Evolutionary conservation across 2,888 invertebrate species (phyloP).

Genomic region (Colletes collaris): DNA sequence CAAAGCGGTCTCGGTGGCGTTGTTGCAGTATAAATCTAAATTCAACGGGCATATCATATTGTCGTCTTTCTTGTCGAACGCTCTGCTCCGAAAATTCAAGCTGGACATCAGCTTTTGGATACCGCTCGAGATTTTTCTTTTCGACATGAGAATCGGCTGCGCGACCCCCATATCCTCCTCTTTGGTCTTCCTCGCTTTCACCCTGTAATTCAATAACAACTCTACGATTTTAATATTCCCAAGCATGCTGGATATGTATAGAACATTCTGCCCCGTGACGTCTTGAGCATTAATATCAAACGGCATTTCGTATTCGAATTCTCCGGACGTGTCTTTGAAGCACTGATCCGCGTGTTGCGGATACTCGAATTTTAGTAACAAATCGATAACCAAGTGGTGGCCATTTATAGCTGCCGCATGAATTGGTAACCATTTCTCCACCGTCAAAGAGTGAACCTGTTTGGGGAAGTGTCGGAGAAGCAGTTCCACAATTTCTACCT

Average conservation of each 20-base stretch:
- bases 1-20: slow-evolving; percentile 92
- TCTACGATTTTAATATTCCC: slow-evolving; percentile 92
- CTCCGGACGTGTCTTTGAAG: slow-evolving; percentile 88
- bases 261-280: slow-evolving; percentile 94
- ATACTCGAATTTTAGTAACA: slow-evolving; percentile 92
- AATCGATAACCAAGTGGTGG: slow-evolving; percentile 90
- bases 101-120: slow-evolving; percentile 95
- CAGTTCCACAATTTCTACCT: slow-evolving; percentile 89
- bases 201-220: slow-evolving; percentile 89
- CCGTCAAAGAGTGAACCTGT: slow-evolving; percentile 93
- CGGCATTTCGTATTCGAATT: slow-evolving; percentile 93
- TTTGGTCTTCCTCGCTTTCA: slow-evolving; percentile 85
- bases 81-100: slow-evolving; percentile 87
- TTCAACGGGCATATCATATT: slow-evolving; percentile 88
- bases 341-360: slow-evolving; percentile 88
- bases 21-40: slow-evolving; percentile 90
- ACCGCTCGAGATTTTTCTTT: slow-evolving; percentile 92
- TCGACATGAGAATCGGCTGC: slow-evolving; percentile 79
- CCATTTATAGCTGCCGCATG: slow-evolving; percentile 97
- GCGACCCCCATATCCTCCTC: slow-evolving; percentile 80
- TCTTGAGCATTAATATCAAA: slow-evolving; percentile 97
- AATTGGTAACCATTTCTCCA: slow-evolving; percentile 95
- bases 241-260: slow-evolving; percentile 94
- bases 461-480: slow-evolving; percentile 93
- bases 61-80: slow-evolving; percentile 83